Evolutionary conservation across 2,888 invertebrate species (phyloP).

Genomic region (Herminia tarsipennalis): DNA sequence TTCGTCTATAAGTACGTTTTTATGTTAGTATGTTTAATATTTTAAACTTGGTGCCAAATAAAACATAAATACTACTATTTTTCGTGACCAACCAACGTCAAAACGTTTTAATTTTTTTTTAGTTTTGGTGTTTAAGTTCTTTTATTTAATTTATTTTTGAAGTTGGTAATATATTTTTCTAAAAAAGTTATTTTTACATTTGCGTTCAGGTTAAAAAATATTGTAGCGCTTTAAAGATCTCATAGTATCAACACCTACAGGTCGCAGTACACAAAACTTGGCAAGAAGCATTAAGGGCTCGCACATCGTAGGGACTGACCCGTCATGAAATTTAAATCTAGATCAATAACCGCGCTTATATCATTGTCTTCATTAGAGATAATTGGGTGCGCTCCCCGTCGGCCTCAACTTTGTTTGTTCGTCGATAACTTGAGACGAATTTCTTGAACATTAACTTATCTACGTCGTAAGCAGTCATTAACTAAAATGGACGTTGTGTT

Average conservation of each 20-base stretch:
- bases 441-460: slow-evolving; percentile 74
- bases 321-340: slow-evolving; percentile 86
- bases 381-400: slow-evolving; percentile 84
- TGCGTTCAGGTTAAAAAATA: too few species aligned
- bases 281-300: slow-evolving; percentile 84
- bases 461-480: slow-evolving; percentile 48
- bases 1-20: too few species aligned
- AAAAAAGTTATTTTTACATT: too few species aligned
- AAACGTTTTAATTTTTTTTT: too few species aligned
- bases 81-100: too few species aligned
- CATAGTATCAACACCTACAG: slow-evolving; percentile 51
- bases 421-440: slow-evolving; percentile 84
- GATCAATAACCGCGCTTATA: slow-evolving; percentile 86
- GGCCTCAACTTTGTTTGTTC: slow-evolving; percentile 82
- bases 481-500: slow-evolving; percentile 32
- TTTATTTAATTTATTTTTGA: too few species aligned
- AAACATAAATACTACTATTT: too few species aligned
- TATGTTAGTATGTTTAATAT: too few species aligned
- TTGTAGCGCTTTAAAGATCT: too few species aligned
- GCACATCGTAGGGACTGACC: slow-evolving; percentile 84
- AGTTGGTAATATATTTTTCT: too few species aligned
- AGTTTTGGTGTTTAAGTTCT: too few species aligned
- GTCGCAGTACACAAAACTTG: slow-evolving; percentile 65
- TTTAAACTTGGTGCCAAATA: too few species aligned
- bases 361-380: slow-evolving; percentile 87